Conservation (phyloP, 2,113 vertebrate species). For the Zosterops lateralis region DNA sequence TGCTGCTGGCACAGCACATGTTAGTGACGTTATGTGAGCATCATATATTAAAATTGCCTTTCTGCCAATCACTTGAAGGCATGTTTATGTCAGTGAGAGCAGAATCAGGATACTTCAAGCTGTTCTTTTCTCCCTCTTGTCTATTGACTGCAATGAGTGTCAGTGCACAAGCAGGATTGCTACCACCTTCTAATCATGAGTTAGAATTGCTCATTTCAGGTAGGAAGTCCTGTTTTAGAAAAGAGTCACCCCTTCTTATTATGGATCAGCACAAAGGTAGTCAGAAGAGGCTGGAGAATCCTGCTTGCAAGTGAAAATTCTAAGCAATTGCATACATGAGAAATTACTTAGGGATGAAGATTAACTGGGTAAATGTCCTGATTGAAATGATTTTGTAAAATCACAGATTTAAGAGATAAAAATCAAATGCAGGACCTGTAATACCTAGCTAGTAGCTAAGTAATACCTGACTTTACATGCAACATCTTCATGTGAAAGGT, state of each 20-base stretch:
- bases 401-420: not conserved
- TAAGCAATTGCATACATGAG: not conserved
- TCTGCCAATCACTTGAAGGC: not conserved
- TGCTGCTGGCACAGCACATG: not conserved
- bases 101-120: not conserved
- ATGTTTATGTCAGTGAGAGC: not conserved
- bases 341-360: not conserved
- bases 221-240: not conserved
- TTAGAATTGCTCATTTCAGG: not conserved
- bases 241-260: accelerated
- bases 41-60: conserved; percentile 9
- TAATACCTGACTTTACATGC: not conserved
- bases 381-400: not conserved
- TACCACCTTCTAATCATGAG: not conserved
- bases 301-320: not conserved
- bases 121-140: not conserved
- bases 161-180: not conserved
- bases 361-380: not conserved
- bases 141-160: not conserved
- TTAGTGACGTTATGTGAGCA: not conserved
- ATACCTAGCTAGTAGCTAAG: not conserved
- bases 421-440: not conserved
- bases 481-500: not conserved
- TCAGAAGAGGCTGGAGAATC: not conserved
- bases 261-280: not conserved